phyloP scores from a whole-genome alignment of 2,888 invertebrate genomes.

The Campaea margaritaria region DNA sequence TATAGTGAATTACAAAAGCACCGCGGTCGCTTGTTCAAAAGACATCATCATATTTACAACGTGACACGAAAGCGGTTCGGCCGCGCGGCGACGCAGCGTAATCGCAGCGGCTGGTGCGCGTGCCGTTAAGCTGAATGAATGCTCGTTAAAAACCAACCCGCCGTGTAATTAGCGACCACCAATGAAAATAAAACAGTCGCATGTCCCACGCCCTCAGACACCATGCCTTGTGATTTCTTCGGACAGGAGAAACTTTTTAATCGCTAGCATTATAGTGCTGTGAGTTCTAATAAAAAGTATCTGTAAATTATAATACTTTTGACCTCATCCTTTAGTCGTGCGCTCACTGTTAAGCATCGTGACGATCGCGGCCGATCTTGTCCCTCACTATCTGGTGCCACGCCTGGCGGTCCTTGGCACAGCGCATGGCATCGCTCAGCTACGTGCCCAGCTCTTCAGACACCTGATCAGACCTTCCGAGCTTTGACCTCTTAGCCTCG shows the following conservation, averaged over 20 bases:
- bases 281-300: no score
- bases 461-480: no score
- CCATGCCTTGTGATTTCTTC: conserved; percentile 7
- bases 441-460: no score
- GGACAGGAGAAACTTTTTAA: neutral
- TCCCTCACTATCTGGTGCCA: no score
- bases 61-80: conserved; percentile 45
- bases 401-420: no score
- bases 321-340: no score
- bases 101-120: conserved; percentile 52
- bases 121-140: conserved; percentile 73
- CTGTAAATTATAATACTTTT: no score
- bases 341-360: no score
- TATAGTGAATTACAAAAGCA: conserved; percentile 9
- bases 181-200: conserved; percentile 70
- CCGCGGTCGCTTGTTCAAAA: conserved; percentile 41
- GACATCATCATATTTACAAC: conserved; percentile 53
- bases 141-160: conserved; percentile 77
- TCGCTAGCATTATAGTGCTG: no score
- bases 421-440: no score
- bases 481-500: no score
- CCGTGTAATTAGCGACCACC: conserved; percentile 74
- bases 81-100: conserved; percentile 41
- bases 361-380: no score
- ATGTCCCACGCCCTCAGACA: conserved; percentile 61